Evolutionary conservation across 1,140 invertebrate species (phyloP).

Genomic region (Glossosoma conforme): DNA sequence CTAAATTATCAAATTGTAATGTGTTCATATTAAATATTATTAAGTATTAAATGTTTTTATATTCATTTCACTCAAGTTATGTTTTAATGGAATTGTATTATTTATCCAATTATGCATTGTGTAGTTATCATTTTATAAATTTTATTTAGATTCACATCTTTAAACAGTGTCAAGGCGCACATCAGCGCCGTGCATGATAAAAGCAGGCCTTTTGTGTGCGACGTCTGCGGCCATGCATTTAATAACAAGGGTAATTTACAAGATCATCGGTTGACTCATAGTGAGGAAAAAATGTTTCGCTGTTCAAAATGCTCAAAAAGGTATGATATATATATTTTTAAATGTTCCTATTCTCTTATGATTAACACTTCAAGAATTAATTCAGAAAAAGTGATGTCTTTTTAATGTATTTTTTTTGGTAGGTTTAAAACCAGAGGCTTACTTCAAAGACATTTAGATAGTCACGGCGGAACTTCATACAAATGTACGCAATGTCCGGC

Average conservation of each 20-base stretch:
- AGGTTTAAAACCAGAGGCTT: conserved; percentile 27
- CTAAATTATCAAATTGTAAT: too few species aligned
- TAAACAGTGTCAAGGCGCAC: conserved; percentile 17
- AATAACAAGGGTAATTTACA: conserved; percentile 9
- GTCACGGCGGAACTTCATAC: conserved; percentile 19
- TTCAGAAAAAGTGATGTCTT: neutral
- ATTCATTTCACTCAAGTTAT: neutral
- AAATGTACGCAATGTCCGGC: conserved; percentile 27
- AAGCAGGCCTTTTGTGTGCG: conserved; percentile 13
- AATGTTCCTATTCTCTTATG: neutral
- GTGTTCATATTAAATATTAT: neutral
- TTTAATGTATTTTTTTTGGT: conserved; percentile 3
- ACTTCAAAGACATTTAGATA: conserved; percentile 16
- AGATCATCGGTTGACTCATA: conserved; percentile 11
- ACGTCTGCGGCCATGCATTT: conserved; percentile 23
- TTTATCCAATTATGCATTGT: neutral
- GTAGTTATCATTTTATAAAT: neutral
- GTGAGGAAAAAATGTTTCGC: conserved; percentile 7
- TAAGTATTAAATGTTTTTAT: neutral
- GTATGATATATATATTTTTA: conserved; percentile 10
- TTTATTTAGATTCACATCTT: conserved; percentile 23
- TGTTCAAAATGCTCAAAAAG: conserved; percentile 21
- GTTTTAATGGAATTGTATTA: neutral
- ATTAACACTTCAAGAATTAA: neutral
- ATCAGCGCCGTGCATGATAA: conserved; percentile 19